Evolutionary conservation across 1,140 invertebrate genomes (phyloP), one percentile per base, ranked within the genome.

Genomic region (Drosophila kohkoa): DNA sequence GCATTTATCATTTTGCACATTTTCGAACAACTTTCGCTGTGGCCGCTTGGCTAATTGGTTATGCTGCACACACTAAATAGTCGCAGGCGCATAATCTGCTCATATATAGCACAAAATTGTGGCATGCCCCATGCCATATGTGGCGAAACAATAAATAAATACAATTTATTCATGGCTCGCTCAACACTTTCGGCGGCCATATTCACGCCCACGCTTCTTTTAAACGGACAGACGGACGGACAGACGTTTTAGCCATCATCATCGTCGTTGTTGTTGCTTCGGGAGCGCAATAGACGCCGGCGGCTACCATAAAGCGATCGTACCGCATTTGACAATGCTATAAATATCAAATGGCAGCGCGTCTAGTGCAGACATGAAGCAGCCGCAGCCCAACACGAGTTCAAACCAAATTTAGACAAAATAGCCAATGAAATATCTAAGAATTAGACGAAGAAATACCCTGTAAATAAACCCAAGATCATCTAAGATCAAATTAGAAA

Each of bases 101-200:
- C 79, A 87, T 80, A 88, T 88, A 88, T 82, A 67, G 82, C 45
- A 15, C 20, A 25, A 25, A 58, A 28, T 49, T 65, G 51, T 54
- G 10, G 41, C 13, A 46, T 8, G 13, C 38, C 51, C 38, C 10
- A 45, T 25, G 16, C 51, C 63, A 51, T 82, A 76, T 82, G 76
- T 73, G 75, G 71, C 76, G 75, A 68, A 66, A 52, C 64, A 79
- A 87, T 86, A 87, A 77, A 82, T 85, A 85, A 81, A 72, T 58
- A 79, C 65, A 88, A 83, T 87, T 88, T 83, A 87, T 87, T 86
- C 77, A 83, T 73, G 70, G 51, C 30, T 55, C 78, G 77, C 63
- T 87, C 80, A 87, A 87, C 83, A 87, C 83, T 87, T 79, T 88
- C 72, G 66, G 72, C 82, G 72, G 43, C 72, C 82, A 86, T 86